phyloP scores from a whole-genome alignment of 2,113 vertebrate genomes.

The Gymnobelideus leadbeateri region DNA sequence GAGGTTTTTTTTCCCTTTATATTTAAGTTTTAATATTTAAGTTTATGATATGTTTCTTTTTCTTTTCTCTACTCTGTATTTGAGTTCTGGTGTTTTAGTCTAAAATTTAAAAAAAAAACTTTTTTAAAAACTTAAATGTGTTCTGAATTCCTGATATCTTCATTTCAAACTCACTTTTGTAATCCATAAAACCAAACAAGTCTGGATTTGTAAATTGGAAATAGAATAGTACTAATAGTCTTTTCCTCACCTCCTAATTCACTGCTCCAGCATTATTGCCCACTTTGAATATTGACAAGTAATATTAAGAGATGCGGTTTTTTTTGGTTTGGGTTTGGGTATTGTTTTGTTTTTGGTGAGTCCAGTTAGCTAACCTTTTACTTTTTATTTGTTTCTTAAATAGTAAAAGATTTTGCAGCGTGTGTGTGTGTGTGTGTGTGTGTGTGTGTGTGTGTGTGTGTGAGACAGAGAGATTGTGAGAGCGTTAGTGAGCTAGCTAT shows the following conservation, averaged over 20 bases:
- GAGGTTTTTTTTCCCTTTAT: too few species aligned
- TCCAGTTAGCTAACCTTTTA: background rate
- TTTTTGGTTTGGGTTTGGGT: background rate
- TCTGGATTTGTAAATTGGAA: constrained; percentile 31
- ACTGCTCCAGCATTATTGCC: background rate
- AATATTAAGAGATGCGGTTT: background rate
- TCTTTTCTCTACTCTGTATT: too few species aligned
- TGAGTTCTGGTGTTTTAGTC: constrained; percentile 24
- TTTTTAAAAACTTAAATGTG: constrained; percentile 5
- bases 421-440: too few species aligned
- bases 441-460: background rate
- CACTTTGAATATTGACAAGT: background rate
- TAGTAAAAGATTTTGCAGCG: constrained; percentile 26
- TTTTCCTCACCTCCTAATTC: background rate
- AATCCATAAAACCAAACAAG: background rate
- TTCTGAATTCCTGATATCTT: constrained; percentile 8
- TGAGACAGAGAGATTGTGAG: background rate
- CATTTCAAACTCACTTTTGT: constrained; percentile 23
- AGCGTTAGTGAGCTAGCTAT: too few species aligned
- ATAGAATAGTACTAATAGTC: background rate
- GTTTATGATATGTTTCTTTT: too few species aligned
- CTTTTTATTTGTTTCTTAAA: constrained; percentile 46
- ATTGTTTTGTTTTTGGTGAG: too few species aligned
- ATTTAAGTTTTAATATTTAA: too few species aligned
- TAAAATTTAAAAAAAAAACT: too few species aligned